These are phyloP conservation scores for Parasteatoda lunata DNA, from an alignment of 2,888 invertebrate genomes.

Conservation along the genomic window DNA sequence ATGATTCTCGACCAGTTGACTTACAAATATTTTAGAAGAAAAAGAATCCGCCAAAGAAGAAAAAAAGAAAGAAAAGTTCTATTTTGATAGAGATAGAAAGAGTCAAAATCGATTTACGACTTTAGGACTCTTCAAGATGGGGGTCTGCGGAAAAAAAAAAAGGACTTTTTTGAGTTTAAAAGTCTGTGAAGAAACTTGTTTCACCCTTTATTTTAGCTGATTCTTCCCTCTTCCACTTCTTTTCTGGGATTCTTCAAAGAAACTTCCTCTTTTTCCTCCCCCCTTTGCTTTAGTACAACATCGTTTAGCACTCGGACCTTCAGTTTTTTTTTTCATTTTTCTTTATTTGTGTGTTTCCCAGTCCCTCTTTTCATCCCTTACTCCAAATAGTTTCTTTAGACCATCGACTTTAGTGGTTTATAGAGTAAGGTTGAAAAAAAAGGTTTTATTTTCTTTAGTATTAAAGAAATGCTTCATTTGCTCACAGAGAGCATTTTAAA, in stretches of 20 bases:
- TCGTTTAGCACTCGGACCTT: conserved; percentile 57
- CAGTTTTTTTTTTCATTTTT: too few relatives aligned
- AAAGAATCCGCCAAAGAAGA: neutral
- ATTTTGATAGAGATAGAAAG: conserved; percentile 8
- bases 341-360: too few relatives aligned
- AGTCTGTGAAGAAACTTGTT: conserved; percentile 34
- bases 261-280: conserved; percentile 22
- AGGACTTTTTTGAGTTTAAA: conserved; percentile 12
- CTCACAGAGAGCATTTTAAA: too few relatives aligned
- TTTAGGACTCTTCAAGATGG: neutral
- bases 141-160: too few relatives aligned
- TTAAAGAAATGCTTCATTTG: neutral
- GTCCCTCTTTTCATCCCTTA: conserved; percentile 15
- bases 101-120: conserved; percentile 33
- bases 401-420: conserved; percentile 9
- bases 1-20: conserved; percentile 38
- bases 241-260: neutral
- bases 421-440: neutral
- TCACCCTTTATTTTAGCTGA: conserved; percentile 28
- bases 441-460: neutral
- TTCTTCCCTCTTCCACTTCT: neutral
- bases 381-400: conserved; percentile 40
- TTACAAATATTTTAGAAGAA: conserved; percentile 20
- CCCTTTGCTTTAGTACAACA: conserved; percentile 16
- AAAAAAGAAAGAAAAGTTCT: neutral